phyloP scores from a whole-genome alignment of 2,888 invertebrate genomes.

The Metellina segmentata region DNA sequence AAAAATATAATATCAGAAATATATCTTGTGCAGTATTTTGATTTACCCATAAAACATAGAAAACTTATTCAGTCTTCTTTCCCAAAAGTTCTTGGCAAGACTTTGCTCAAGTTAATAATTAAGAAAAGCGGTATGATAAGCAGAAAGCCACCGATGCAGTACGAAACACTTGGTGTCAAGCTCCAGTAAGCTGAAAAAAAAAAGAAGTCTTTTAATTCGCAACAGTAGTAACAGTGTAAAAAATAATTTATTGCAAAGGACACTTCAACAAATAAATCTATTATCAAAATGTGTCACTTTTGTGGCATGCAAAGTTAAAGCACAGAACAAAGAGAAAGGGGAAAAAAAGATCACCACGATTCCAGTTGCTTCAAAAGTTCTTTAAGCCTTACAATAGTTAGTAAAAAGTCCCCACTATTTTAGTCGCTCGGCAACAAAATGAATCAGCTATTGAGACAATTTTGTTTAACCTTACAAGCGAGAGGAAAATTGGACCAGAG shows the following conservation, averaged over 20 bases:
- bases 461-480: too few relatives aligned
- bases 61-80: conserved; percentile 47
- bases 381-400: background rate
- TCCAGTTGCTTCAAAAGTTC: background rate
- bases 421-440: too few relatives aligned
- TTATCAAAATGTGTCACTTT: background rate
- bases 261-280: background rate
- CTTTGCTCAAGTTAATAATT: conserved; percentile 69
- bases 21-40: conserved; percentile 29
- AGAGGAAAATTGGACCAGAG: too few relatives aligned
- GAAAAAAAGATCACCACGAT: background rate
- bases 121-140: conserved; percentile 86
- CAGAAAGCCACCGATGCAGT: conserved; percentile 88
- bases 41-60: conserved; percentile 7
- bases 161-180: conserved; percentile 90
- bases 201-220: background rate
- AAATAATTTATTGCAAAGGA: background rate
- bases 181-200: conserved; percentile 91
- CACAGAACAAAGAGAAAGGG: background rate
- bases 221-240: background rate
- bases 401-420: too few relatives aligned
- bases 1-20: background rate
- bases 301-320: background rate
- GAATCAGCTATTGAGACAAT: too few relatives aligned
- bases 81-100: background rate